Evolutionary conservation across 2,888 invertebrate species (phyloP), one percentile per base, ranked within the genome.

Genomic region (Pammene fasciana): DNA sequence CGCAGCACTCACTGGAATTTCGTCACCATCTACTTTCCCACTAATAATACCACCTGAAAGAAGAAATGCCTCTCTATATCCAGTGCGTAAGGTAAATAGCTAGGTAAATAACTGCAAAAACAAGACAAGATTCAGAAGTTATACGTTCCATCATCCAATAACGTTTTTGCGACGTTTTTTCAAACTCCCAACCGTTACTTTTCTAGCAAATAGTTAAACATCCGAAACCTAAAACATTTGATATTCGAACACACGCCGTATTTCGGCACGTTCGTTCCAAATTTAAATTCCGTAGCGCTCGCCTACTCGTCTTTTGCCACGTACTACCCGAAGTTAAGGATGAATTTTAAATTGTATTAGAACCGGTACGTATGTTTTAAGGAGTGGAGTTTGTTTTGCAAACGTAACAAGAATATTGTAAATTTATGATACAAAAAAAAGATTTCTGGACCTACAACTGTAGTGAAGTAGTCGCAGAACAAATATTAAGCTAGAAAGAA

Each of bases 271-370:
- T 80, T 81, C 80, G 79, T 78, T 73, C 79, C 82, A 87, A 91
- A 90, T 90, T 90, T 89, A 86, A 90, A 90, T 90, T 88, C 85
- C 77, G 80, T 75, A 78, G 85, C 86, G 86, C 86, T 87, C 87
- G 83, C 79, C 82, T 83, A 79, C 80, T 80, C 79, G 82, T 80
- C 80, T 84, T 82, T 82, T 78, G 81, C 85, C 86, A 84, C 87
- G 86, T 85, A 85, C 84, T 77, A 73, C 75, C 76, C 76, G 75
- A 79, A 83, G 83, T 83, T 84, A 83, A 86, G 83, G 82, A 84
- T 85, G 85, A 86, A 89, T 89, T 87, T 87, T 73, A 87, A 88
- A 90, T 88, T 85, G 54, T 65, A 70, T 70, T 70, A 70, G 65
- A 65, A 65, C 64, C 26, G 26, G 65, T 65, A 62, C n/a, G 34